Evolutionary conservation across 2,113 vertebrate genomes (phyloP).

Genomic region (Ailuropoda melanoleuca): DNA sequence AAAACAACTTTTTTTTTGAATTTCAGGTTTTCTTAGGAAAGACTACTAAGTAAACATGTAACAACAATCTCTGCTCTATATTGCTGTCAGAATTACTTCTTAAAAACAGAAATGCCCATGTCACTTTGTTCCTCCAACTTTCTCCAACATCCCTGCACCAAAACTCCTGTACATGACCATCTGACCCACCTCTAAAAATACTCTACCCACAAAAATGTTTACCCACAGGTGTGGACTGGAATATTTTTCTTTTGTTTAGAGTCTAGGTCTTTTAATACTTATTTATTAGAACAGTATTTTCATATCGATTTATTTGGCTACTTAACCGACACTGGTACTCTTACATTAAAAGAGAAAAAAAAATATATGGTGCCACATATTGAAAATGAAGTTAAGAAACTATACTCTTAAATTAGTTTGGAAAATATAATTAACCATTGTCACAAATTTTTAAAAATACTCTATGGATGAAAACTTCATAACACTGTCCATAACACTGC

Average conservation of each 20-base stretch:
- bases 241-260: slow-evolving; percentile 40
- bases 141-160: background rate
- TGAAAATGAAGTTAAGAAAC: slow-evolving; percentile 13
- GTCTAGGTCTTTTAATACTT: slow-evolving; percentile 14
- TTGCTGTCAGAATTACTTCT: background rate
- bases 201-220: background rate
- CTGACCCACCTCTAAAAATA: background rate
- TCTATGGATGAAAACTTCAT: background rate
- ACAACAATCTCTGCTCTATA: background rate
- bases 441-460: background rate
- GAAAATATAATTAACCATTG: background rate
- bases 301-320: background rate
- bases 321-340: slow-evolving; percentile 29
- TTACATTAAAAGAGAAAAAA: background rate
- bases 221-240: background rate
- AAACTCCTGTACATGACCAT: background rate
- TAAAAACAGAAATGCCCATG: background rate
- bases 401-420: background rate
- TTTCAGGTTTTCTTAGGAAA: too few species aligned
- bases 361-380: background rate
- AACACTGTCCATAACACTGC: background rate
- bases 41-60: slow-evolving; percentile 27
- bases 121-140: background rate
- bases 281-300: slow-evolving; percentile 4
- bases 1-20: too few species aligned